Evolutionary conservation across 2,113 vertebrate genomes (phyloP).

Genomic region (Eonycteris spelaea): DNA sequence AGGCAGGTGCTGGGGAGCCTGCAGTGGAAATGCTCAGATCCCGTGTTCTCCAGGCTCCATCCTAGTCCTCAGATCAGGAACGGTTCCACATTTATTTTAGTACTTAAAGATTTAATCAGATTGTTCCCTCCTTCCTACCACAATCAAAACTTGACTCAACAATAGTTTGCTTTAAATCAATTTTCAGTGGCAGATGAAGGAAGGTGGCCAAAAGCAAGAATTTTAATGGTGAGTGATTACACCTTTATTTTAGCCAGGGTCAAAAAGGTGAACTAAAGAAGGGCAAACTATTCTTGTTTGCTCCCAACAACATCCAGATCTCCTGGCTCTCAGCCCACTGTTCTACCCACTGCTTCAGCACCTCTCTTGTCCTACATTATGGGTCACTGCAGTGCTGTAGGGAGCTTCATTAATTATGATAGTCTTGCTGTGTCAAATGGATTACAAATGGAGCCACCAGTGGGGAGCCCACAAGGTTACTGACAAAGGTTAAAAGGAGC

Average conservation of each 20-base stretch:
- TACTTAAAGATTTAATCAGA: not conserved
- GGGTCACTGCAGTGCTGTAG: constrained; percentile 55
- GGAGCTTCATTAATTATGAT: constrained; percentile 73
- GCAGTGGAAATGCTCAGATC: not conserved
- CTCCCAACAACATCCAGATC: not conserved
- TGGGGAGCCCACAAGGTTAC: constrained; percentile 58
- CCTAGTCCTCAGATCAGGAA: not conserved
- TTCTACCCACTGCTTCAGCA: not conserved
- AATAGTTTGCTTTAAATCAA: not conserved
- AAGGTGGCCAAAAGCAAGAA: not conserved
- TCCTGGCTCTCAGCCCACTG: constrained; percentile 1
- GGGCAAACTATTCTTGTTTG: not conserved
- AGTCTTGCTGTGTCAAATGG: constrained; percentile 73
- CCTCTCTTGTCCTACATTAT: constrained; percentile 60
- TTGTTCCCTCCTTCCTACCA: not conserved
- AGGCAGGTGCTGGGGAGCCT: no score
- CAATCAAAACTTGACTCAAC: not conserved
- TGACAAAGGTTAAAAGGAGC: constrained; percentile 62
- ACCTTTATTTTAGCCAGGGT: not conserved
- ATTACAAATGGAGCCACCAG: constrained; percentile 75
- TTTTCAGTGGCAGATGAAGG: constrained; percentile 5
- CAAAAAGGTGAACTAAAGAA: not conserved
- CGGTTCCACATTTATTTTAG: not conserved
- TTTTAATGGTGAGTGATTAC: not conserved
- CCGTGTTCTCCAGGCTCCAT: not conserved